Conservation (phyloP, 2,113 vertebrate genomes). For the Casuarius casuarius region DNA sequence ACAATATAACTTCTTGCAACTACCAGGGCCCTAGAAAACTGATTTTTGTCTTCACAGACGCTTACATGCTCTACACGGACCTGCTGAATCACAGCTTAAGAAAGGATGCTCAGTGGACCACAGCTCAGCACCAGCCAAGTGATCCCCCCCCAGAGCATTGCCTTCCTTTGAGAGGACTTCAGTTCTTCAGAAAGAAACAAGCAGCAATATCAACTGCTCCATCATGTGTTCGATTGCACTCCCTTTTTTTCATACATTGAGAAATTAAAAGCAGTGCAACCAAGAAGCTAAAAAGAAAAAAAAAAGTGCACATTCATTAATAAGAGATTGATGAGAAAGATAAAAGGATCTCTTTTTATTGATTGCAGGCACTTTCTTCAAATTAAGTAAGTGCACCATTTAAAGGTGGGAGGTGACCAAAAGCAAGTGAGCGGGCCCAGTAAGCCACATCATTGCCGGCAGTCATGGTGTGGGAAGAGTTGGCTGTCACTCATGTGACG, state of each 20-base stretch:
- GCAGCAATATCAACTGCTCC: background rate
- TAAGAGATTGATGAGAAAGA: conserved; percentile 54
- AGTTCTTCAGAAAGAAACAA: background rate
- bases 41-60: background rate
- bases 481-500: background rate
- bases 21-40: background rate
- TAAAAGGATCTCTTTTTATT: conserved; percentile 59
- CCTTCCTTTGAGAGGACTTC: background rate
- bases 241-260: background rate
- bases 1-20: background rate
- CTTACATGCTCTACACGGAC: background rate
- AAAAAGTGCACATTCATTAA: conserved; percentile 36
- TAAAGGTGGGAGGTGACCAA: conserved; percentile 16
- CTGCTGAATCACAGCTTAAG: background rate
- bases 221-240: background rate
- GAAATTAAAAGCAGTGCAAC: conserved; percentile 45
- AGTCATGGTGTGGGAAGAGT: background rate
- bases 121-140: background rate
- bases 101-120: background rate
- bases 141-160: fast-evolving
- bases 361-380: conserved; percentile 63
- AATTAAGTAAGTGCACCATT: conserved; percentile 62
- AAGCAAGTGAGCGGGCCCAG: background rate
- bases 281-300: conserved; percentile 8
- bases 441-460: background rate